phyloP scores from a whole-genome alignment of 2,113 vertebrate species.

The Anarrhichthys ocellatus region DNA sequence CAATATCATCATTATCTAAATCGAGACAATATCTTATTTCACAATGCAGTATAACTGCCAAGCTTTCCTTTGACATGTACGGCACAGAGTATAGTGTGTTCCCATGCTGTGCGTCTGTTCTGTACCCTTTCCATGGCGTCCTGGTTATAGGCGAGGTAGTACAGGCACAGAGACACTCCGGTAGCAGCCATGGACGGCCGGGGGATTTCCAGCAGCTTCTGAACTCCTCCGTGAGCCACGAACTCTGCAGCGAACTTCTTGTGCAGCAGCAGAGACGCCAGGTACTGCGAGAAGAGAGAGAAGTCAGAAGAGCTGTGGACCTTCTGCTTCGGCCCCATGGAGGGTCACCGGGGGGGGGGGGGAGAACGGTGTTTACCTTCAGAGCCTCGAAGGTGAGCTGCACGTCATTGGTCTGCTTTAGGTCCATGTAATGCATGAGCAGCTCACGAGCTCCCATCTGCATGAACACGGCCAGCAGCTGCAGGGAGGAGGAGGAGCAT shows the following conservation, averaged over 20 bases:
- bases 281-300: slow-evolving; percentile 83
- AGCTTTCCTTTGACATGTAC: not conserved
- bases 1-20: not conserved
- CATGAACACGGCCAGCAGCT: slow-evolving; percentile 98
- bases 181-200: slow-evolving; percentile 99
- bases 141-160: slow-evolving; percentile 98
- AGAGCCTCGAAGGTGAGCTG: slow-evolving; percentile 98
- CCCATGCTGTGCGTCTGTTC: not conserved
- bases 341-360: not conserved
- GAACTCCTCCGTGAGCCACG: slow-evolving; percentile 97
- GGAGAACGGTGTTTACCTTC: slow-evolving; percentile 86
- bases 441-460: slow-evolving; percentile 96
- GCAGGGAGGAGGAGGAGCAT: slow-evolving; percentile 39
- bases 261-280: slow-evolving; percentile 97
- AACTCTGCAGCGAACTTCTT: slow-evolving; percentile 99
- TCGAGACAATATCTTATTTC: not conserved
- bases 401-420: slow-evolving; percentile 97
- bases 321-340: not conserved
- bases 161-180: slow-evolving; percentile 97
- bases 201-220: slow-evolving; percentile 97
- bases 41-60: not conserved
- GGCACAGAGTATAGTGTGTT: not conserved
- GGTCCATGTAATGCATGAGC: slow-evolving; percentile 98
- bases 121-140: slow-evolving; percentile 98
- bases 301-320: not conserved